Evolutionary conservation across 2,888 invertebrate genomes (phyloP).

Genomic region (Nymphalis polychloros): DNA sequence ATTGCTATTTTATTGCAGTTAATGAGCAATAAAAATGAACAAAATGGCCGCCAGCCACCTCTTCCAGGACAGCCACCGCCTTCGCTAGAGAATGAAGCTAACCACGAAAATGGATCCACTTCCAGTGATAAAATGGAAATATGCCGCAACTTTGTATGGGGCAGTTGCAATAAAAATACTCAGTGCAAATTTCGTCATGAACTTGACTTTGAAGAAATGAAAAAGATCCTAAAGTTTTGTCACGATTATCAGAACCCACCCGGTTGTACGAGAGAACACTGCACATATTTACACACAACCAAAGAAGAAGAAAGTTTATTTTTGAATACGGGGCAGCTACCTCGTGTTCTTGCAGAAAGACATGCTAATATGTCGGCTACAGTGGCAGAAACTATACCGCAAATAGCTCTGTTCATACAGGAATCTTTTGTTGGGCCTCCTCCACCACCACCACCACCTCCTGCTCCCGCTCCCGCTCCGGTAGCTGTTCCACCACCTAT

Average conservation of each 20-base stretch:
- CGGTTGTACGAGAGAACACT: slow-evolving; percentile 60
- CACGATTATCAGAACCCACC: slow-evolving; percentile 68
- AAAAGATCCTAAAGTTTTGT: slow-evolving; percentile 64
- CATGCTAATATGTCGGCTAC: slow-evolving; percentile 53
- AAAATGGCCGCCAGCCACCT: slow-evolving; percentile 64
- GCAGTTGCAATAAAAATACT: slow-evolving; percentile 59
- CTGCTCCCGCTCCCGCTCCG: slow-evolving; percentile 32
- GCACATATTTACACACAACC: slow-evolving; percentile 63
- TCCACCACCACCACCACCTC: slow-evolving; percentile 51
- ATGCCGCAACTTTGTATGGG: slow-evolving; percentile 69
- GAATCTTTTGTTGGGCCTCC: slow-evolving; percentile 41
- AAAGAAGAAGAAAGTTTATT: slow-evolving; percentile 64
- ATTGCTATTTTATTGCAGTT: slow-evolving; percentile 39
- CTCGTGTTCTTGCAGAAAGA: slow-evolving; percentile 58
- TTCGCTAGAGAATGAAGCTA: slow-evolving; percentile 36
- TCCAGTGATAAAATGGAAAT: slow-evolving; percentile 43
- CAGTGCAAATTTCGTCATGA: slow-evolving; percentile 64
- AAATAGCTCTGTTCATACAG: slow-evolving; percentile 46
- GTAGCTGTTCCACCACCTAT: slow-evolving; percentile 35
- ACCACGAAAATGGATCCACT: slow-evolving; percentile 35
- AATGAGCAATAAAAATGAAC: slow-evolving; percentile 52
- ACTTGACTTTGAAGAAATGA: slow-evolving; percentile 62
- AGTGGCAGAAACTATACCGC: slow-evolving; percentile 45
- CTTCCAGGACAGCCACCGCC: slow-evolving; percentile 46
- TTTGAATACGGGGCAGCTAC: slow-evolving; percentile 55